A percentile compares a stretch with the other conserved stretches of the same genome.
These are phyloP conservation scores for Parascotia fuliginaria DNA, from an alignment of 2,888 invertebrate genomes.

Conservation along the genomic window DNA sequence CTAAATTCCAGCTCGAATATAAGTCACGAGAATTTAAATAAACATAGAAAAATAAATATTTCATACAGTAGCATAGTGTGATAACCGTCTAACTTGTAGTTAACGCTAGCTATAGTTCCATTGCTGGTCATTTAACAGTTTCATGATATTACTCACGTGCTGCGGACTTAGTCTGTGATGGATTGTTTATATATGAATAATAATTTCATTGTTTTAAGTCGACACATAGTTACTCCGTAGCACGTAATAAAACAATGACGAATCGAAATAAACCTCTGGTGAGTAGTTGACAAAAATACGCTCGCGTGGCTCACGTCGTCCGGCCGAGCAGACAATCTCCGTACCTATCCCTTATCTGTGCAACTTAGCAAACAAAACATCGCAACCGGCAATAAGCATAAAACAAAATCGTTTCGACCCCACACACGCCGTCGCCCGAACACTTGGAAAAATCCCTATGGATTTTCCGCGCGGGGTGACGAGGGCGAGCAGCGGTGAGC, in stretches of 20 bases:
- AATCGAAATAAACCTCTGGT: conserved; percentile 37
- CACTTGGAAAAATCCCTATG: conserved; percentile 86
- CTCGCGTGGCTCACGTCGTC: conserved; percentile 50
- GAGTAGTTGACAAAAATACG: conserved; percentile 45
- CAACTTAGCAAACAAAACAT: conserved; percentile 84
- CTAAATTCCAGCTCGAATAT: conserved; percentile 31
- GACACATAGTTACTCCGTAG: conserved; percentile 30
- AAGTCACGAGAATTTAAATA: conserved; percentile 39
- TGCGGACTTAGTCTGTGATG: conserved; percentile 33
- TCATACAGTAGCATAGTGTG: conserved; percentile 51
- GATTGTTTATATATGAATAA: conserved; percentile 49
- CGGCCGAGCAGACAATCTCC: conserved; percentile 71
- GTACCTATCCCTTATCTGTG: conserved; percentile 77
- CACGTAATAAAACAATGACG: conserved; percentile 42
- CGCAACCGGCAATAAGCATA: conserved; percentile 83
- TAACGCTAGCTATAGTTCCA: conserved; percentile 37
- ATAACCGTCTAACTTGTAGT: conserved; percentile 47
- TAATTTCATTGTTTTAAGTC: conserved; percentile 32
- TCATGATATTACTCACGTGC: conserved; percentile 53
- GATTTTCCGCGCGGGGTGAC: conserved; percentile 78
- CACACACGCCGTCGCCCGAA: conserved; percentile 83
- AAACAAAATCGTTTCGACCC: conserved; percentile 85
- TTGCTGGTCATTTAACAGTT: conserved; percentile 39
- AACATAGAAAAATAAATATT: conserved; percentile 45
- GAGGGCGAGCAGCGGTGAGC: conserved; percentile 48